Conservation (phyloP, 2,113 vertebrate genomes). For the Sminthopsis crassicaudata region DNA sequence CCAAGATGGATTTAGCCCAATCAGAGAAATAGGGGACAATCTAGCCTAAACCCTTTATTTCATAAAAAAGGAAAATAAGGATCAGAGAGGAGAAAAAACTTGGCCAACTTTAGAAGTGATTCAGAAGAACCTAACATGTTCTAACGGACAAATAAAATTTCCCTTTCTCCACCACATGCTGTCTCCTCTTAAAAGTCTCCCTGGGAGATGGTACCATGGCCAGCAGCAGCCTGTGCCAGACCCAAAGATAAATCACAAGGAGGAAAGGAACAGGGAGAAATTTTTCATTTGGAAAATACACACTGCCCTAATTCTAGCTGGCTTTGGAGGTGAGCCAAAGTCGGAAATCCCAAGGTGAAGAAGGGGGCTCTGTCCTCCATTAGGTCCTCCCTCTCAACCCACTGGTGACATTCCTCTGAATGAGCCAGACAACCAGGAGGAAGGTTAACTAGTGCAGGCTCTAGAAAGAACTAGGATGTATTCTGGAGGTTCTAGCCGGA, state of each 20-base stretch:
- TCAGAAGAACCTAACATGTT: neutral
- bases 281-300: slow-evolving; percentile 48
- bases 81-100: neutral
- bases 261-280: neutral
- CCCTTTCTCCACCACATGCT: neutral
- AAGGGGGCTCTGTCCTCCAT: neutral
- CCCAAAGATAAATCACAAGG: neutral
- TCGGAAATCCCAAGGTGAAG: neutral
- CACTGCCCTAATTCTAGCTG: neutral
- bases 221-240: neutral
- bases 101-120: neutral
- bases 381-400: neutral
- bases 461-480: neutral
- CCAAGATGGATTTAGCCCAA: neutral
- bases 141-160: neutral
- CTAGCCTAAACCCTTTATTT: neutral
- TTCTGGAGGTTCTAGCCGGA: neutral
- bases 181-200: neutral
- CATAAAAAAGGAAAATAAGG: neutral
- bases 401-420: neutral
- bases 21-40: neutral
- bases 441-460: neutral
- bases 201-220: neutral
- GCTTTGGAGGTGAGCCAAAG: neutral
- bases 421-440: neutral